phyloP scores from a whole-genome alignment of 1,140 invertebrate species.

The Ylistrum balloti region DNA sequence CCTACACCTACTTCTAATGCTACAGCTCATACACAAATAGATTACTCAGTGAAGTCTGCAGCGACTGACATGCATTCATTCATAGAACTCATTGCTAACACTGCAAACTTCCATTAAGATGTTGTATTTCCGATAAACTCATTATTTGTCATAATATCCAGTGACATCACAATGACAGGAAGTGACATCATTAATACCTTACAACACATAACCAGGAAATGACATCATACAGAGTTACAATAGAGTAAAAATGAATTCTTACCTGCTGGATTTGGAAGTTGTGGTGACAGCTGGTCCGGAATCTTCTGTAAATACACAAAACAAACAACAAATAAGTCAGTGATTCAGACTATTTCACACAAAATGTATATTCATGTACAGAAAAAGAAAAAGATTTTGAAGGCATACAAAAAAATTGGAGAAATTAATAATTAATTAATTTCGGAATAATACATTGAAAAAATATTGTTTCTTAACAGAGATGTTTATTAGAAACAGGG shows the following conservation, averaged over 20 bases:
- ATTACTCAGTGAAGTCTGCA: not conserved
- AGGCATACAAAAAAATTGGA: not conserved
- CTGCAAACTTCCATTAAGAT: too few species aligned
- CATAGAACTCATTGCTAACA: too few species aligned
- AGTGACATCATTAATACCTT: too few species aligned
- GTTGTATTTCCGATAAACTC: too few species aligned
- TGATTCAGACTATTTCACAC: not conserved
- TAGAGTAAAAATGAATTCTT: not conserved
- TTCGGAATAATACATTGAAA: too few species aligned
- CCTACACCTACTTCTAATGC: too few species aligned
- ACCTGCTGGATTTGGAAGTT: constrained; percentile 9
- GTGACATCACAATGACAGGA: too few species aligned
- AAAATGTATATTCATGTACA: not conserved
- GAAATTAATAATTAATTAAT: too few species aligned
- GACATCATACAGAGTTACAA: not conserved
- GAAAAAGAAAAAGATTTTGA: not conserved
- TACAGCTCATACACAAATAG: too few species aligned
- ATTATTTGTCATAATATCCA: too few species aligned
- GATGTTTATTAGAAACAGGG: too few species aligned
- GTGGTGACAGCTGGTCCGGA: not conserved
- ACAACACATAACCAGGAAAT: not conserved
- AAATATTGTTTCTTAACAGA: too few species aligned
- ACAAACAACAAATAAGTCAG: not conserved
- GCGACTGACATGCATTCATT: not conserved
- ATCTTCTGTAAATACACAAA: constrained; percentile 14